These are phyloP conservation scores for Zhuqinia jingwanae DNA, from an alignment of 2,888 invertebrate species.

Conservation along the genomic window DNA sequence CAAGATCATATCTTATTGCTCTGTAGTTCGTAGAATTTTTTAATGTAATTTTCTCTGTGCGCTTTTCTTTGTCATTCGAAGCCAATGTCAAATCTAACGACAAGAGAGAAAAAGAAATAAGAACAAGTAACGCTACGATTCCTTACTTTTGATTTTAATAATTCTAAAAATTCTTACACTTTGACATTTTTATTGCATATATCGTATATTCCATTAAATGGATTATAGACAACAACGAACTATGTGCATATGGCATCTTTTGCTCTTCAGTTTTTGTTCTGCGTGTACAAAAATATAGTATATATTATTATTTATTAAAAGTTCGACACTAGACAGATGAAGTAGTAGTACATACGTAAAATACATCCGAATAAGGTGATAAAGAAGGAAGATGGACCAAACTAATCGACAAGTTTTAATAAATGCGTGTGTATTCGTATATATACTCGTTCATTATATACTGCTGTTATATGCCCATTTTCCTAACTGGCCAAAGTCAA, in stretches of 20 bases:
- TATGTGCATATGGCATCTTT: background rate
- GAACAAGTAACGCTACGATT: background rate
- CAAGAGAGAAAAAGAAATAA: background rate
- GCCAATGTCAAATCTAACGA: background rate
- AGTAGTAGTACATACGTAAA: constrained; percentile 35
- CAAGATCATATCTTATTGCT: constrained; percentile 27
- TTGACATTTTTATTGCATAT: constrained; percentile 37
- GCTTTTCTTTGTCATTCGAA: background rate
- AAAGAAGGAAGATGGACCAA: constrained; percentile 29
- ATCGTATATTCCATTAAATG: background rate
- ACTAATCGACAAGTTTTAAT: constrained; percentile 50
- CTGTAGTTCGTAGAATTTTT: background rate
- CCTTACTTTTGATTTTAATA: constrained; percentile 40
- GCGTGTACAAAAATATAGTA: background rate
- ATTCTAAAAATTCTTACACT: constrained; percentile 20
- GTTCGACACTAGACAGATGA: background rate
- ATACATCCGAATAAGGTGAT: constrained; percentile 50
- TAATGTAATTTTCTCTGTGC: background rate
- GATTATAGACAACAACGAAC: background rate
- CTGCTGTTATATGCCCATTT: constrained; percentile 12
- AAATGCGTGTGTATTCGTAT: constrained; percentile 12
- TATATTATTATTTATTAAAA: background rate
- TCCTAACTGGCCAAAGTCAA: constrained; percentile 65
- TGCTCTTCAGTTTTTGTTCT: background rate
- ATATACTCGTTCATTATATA: background rate